Evolutionary conservation across 2,113 vertebrate species (phyloP), one percentile per base, ranked within the genome.

Genomic region (Benitochromis conjunctus): DNA sequence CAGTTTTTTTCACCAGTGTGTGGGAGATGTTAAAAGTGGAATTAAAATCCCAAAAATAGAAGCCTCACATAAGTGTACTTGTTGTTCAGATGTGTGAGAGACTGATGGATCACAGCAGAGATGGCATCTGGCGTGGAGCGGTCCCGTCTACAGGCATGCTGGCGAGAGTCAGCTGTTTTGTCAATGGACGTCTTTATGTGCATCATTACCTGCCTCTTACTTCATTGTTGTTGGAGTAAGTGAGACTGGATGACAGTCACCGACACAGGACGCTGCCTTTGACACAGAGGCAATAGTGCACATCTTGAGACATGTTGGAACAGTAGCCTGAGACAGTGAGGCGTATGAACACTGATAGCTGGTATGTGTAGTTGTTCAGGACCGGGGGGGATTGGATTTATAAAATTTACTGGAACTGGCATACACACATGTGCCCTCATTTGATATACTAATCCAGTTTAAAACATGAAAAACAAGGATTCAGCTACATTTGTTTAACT

Each of bases 71-170:
- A 64, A 64, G 10, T n/a, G 34, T 38, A 64, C 60, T 64, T 64
- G 18, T n/a, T n/a, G 10, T 64, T 64, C n/a, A 64, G 34, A 64
- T 64, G 60, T 38, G 31, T 64, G 34, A 64, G 60, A 64, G 34
- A 21, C 60, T 64, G 60, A 64, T 64, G 60, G 34, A 38, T 64
- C 34, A 64, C 34, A 64, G 36, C 60, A 64, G 34, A 10, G 10
- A 1, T 64, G 31, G 2, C 31, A 21, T 64, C 19, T 6, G 0
- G 60, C 10, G 0, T 64, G 19, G 60, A 0, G n/a, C 19, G 29
- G 3, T 4, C 4, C 29, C 29, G 38, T 5, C 60, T 64, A 64
- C 60, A 64, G 10, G 60, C 34, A 64, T 21, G 7, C 60, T 21
- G 34, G 60, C 38, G 34, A 21, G 19, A 64, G 31, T 64, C 31